Base-by-base conservation (phyloP, 2,113 vertebrate genomes). In the Myrmecophaga tridactyla region DNA sequence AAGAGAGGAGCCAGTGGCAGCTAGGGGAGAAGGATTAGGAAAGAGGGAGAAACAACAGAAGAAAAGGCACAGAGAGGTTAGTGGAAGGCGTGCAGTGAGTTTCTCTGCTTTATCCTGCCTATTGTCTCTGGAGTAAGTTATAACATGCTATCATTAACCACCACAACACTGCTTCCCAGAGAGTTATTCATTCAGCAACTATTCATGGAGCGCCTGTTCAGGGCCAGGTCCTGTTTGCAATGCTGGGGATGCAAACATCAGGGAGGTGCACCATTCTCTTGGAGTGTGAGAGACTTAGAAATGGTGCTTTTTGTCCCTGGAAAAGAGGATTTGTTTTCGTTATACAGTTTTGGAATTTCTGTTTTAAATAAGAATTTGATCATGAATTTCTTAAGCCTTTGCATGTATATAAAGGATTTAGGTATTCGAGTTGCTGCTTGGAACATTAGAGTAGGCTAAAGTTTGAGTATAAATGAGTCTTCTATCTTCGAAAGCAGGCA, bases 161-260 rank as follows among this genome's bases (percentile, higher is more conserved):
- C 1, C 1, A 12, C 1, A 7, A 9, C 36, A 2, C 36, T 7
- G 29, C 25, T 34, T 69, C 15, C 9, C n/a, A 27, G 20, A 18
- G 48, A 39, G 25, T 62, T 4, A 1, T n/a, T 63, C 60, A 10
- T 10, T 31, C 13, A 12, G n/a, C 29, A 31, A 4, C 25, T 39
- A 25, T 0, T 8, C 7, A 15, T 1, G 2, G 0, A 1, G 18
- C 14, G 10, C 15, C 13, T n/a, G 18, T 27, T 65, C 34, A 41
- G 41, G 21, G 29, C 48, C 36, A 25, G 13, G 29, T 27, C 39
- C 2, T 29, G 2, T 13, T 11, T 12, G n/a, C 51, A 56, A 31
- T 12, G 15, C 51, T 7, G 2, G 2, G 17, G 8, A 13, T 4
- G 56, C 56, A 3, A 7, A 12, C 15, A 58, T 8, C 21, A 7